Evolutionary conservation across 1,140 invertebrate genomes (phyloP).

Genomic region (Bombyx mandarina): DNA sequence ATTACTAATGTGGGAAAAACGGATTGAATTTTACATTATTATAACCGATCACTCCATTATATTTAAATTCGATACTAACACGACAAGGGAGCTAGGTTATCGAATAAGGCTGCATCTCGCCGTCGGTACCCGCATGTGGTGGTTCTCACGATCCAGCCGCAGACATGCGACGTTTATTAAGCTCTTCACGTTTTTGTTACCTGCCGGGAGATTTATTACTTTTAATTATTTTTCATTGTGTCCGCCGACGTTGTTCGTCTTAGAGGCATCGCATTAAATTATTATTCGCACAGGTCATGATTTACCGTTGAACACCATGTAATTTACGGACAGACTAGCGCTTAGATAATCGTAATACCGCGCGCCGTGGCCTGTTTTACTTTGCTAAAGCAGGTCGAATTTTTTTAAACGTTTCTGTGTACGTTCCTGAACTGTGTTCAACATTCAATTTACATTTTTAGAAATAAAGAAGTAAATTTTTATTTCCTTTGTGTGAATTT

Average conservation of each 20-base stretch:
- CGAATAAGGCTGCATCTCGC: conserved; percentile 12
- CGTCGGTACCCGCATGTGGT: conserved; percentile 14
- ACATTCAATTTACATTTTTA: no score
- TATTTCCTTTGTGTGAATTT: background rate
- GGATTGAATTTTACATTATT: no score
- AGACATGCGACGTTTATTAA: conserved; percentile 60
- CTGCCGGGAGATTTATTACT: conserved; percentile 67
- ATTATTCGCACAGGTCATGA: conserved; percentile 40
- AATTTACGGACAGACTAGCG: conserved; percentile 17
- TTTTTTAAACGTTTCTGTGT: no score
- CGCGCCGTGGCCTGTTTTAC: background rate
- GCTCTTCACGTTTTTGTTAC: conserved; percentile 62
- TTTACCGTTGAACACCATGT: conserved; percentile 23
- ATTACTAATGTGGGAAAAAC: no score
- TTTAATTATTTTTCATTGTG: conserved; percentile 68
- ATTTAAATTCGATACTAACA: no score
- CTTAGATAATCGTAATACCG: conserved; percentile 1
- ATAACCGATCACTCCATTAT: no score
- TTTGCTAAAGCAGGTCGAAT: background rate
- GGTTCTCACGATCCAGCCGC: conserved; percentile 45
- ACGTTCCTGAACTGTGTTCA: no score
- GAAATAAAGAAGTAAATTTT: no score
- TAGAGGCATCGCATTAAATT: conserved; percentile 42
- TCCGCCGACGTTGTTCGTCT: conserved; percentile 42
- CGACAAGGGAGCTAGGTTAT: background rate